Evolutionary conservation across 2,113 vertebrate genomes (phyloP).

Genomic region (Toxotes jaculatrix): DNA sequence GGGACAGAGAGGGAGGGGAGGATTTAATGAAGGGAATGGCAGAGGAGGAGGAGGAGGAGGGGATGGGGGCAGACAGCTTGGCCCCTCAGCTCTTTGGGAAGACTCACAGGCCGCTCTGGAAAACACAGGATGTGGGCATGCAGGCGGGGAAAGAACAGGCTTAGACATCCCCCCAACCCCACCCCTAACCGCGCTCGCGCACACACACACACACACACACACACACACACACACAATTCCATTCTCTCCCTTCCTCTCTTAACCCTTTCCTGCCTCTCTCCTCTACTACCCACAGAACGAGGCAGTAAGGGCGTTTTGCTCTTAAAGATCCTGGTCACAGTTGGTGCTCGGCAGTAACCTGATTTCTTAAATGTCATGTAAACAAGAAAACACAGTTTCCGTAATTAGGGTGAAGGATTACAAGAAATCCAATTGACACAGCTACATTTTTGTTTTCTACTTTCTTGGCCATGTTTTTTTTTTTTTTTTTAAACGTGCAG

Average conservation of each 20-base stretch:
- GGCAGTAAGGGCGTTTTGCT: constrained; percentile 1
- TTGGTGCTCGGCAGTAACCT: background rate
- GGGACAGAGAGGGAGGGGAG: constrained; percentile 75
- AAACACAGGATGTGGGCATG: constrained; percentile 87
- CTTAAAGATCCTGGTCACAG: constrained; percentile 8
- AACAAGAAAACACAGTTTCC: constrained; percentile 19
- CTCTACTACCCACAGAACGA: background rate
- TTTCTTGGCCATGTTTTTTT: constrained; percentile 9
- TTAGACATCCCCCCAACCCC: constrained; percentile 72
- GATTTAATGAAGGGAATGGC: constrained; percentile 78
- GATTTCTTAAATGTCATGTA: constrained; percentile 28
- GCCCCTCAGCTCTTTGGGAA: constrained; percentile 84
- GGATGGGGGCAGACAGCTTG: constrained; percentile 81
- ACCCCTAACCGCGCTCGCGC: constrained; percentile 42
- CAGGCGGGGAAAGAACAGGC: constrained; percentile 79
- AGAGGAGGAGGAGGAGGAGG: constrained; percentile 31
- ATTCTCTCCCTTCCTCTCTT: constrained; percentile 69
- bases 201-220: constrained; percentile 49
- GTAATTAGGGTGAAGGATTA: background rate
- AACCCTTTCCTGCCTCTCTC: constrained; percentile 78
- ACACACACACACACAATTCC: no score
- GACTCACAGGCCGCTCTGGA: constrained; percentile 81
- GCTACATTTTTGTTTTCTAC: background rate
- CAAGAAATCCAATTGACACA: background rate
- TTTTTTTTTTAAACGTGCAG: no score